These are phyloP conservation scores for Sarcophaga bullata DNA, from an alignment of 1,140 invertebrate species.

Conservation along the genomic window DNA sequence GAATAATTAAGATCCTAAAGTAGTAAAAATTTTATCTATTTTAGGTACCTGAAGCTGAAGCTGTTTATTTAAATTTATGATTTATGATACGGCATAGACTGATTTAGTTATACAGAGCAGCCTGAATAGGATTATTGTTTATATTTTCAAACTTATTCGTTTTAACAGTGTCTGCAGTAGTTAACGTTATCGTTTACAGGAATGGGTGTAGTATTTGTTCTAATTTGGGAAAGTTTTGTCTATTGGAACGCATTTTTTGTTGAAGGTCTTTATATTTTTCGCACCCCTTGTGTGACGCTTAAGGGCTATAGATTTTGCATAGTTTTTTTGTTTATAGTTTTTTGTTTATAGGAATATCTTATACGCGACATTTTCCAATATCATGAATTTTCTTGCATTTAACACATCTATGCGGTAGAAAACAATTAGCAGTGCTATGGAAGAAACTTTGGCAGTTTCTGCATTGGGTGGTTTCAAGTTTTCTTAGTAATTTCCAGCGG, in stretches of 20 bases:
- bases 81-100: too few species aligned
- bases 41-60: too few species aligned
- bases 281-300: not conserved
- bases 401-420: not conserved
- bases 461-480: not conserved
- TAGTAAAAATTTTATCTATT: not conserved
- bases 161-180: not conserved
- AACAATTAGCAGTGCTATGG: not conserved
- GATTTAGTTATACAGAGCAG: too few species aligned
- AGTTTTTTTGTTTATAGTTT: too few species aligned
- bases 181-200: not conserved
- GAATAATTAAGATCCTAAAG: not conserved
- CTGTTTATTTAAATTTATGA: too few species aligned
- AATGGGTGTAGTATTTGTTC: not conserved
- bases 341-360: not conserved
- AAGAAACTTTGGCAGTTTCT: not conserved
- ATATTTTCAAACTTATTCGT: not conserved
- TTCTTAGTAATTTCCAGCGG: not conserved
- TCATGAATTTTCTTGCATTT: slow-evolving; percentile 1
- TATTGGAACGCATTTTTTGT: not conserved
- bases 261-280: not conserved
- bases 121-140: not conserved
- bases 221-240: not conserved
- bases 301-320: too few species aligned
- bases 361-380: not conserved